These are phyloP conservation scores for Drosophila truncata DNA, from an alignment of 1,140 invertebrate genomes.

Conservation along the genomic window DNA sequence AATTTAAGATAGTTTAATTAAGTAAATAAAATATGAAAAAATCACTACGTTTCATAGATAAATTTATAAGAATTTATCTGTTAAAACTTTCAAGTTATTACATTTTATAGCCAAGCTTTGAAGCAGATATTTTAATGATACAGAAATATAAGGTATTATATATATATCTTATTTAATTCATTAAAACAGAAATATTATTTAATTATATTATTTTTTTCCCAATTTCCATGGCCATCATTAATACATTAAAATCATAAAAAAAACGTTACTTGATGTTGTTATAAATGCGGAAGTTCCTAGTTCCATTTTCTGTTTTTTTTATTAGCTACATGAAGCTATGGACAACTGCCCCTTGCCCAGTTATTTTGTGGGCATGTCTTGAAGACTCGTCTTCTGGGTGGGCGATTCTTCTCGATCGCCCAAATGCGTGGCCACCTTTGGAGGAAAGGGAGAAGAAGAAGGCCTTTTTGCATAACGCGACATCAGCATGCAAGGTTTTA, in stretches of 20 bases:
- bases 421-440: conserved; percentile 43
- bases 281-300: conserved; percentile 6
- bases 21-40: neutral
- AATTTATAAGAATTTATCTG: too few relatives aligned
- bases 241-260: neutral
- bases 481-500: conserved; percentile 64
- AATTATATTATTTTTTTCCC: neutral
- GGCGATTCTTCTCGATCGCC: conserved; percentile 47
- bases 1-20: neutral
- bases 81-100: neutral
- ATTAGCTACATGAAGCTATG: neutral
- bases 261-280: neutral
- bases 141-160: neutral
- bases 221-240: neutral
- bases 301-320: conserved; percentile 1
- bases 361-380: conserved; percentile 29
- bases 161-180: neutral
- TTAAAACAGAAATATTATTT: neutral
- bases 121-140: neutral
- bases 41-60: neutral
- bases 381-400: conserved; percentile 64
- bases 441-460: conserved; percentile 14
- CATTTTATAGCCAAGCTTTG: neutral
- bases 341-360: conserved; percentile 4
- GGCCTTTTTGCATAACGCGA: conserved; percentile 77